Conservation (phyloP, 1,140 invertebrate species). For the Olivierus martensii region DNA sequence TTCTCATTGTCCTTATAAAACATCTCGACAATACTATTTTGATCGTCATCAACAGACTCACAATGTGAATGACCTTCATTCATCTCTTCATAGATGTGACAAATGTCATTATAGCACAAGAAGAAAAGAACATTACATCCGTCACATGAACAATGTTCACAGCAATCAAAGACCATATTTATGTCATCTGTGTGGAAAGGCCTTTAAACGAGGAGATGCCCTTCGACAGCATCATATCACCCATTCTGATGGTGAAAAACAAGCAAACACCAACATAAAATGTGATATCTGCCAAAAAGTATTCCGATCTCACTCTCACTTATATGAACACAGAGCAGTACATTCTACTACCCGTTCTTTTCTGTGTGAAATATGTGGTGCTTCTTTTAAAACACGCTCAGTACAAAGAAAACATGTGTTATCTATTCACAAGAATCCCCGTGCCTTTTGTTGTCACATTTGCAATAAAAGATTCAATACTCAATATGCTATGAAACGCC, state of each 20-base stretch:
- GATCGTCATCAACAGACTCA: slow-evolving; percentile 23
- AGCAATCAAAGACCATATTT: slow-evolving; percentile 28
- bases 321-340: slow-evolving; percentile 25
- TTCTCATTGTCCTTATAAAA: slow-evolving; percentile 23
- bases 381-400: slow-evolving; percentile 34
- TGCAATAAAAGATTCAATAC: slow-evolving; percentile 34
- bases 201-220: slow-evolving; percentile 33
- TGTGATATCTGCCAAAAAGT: slow-evolving; percentile 30
- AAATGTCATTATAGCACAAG: slow-evolving; percentile 27
- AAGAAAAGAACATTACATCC: slow-evolving; percentile 28
- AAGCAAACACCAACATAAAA: slow-evolving; percentile 20
- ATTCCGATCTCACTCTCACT: slow-evolving; percentile 30
- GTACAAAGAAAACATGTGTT: slow-evolving; percentile 34
- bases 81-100: slow-evolving; percentile 19
- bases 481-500: slow-evolving; percentile 31
- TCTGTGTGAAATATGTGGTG: slow-evolving; percentile 36
- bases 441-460: slow-evolving; percentile 25
- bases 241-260: slow-evolving; percentile 22
- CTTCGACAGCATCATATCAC: slow-evolving; percentile 29
- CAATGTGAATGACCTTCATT: background rate
- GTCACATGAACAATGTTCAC: slow-evolving; percentile 32
- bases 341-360: slow-evolving; percentile 32
- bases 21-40: slow-evolving; percentile 19
- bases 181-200: slow-evolving; percentile 33
- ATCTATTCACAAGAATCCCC: slow-evolving; percentile 31